These are phyloP conservation scores for Aleiodes testaceus DNA, from an alignment of 2,888 invertebrate species.

Conservation along the genomic window DNA sequence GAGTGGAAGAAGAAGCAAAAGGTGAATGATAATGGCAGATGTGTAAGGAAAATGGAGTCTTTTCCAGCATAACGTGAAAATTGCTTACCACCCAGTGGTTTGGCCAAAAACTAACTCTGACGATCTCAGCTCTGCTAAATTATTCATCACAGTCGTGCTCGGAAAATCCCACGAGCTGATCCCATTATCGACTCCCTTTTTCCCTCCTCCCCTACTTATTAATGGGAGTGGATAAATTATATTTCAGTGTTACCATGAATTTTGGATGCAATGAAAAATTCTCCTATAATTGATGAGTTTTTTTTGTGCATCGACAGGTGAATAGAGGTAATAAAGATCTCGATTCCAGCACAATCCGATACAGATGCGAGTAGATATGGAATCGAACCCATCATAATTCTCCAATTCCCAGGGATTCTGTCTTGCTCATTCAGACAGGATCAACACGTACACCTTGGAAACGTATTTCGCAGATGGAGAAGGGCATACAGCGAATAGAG, in stretches of 20 bases:
- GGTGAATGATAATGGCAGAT: constrained; percentile 3
- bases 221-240: too few relatives aligned
- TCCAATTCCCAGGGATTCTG: constrained; percentile 2
- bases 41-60: neutral
- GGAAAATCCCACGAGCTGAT: constrained; percentile 10
- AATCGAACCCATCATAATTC: constrained; percentile 48
- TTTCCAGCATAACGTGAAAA: constrained; percentile 30
- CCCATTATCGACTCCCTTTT: constrained; percentile 41
- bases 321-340: constrained; percentile 19
- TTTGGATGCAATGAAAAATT: constrained; percentile 1
- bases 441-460: constrained; percentile 26
- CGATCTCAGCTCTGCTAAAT: constrained; percentile 50
- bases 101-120: neutral
- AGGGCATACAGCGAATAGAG: constrained; percentile 35
- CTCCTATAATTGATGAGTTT: too few relatives aligned
- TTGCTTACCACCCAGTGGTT: constrained; percentile 29
- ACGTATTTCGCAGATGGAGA: constrained; percentile 20
- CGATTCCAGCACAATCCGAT: constrained; percentile 29
- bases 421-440: neutral
- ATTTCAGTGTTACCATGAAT: too few relatives aligned
- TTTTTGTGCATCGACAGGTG: constrained; percentile 3
- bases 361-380: constrained; percentile 41
- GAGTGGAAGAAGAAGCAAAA: neutral
- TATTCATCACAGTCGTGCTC: constrained; percentile 54
- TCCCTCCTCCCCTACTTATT: constrained; percentile 11